A percentile compares a stretch with the other conserved stretches of the same genome.
phyloP scores from a whole-genome alignment of 1,140 invertebrate species.

The Sitobion miscanthi region DNA sequence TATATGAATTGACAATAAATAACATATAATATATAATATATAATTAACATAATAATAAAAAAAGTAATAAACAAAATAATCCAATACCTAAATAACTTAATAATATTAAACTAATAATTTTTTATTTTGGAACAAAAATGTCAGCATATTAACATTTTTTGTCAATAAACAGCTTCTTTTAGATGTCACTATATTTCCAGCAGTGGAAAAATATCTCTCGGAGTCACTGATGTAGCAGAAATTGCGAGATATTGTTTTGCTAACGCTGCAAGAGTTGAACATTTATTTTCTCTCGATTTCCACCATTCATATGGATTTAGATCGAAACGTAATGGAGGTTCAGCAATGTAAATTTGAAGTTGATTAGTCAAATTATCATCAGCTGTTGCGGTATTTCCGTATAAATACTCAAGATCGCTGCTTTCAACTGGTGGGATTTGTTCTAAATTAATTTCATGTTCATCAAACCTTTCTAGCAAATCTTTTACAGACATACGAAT shows the following conservation, averaged over 20 bases:
- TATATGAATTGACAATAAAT: too few relatives aligned
- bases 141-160: slow-evolving; percentile 57
- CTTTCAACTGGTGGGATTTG: slow-evolving; percentile 10
- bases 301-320: neutral
- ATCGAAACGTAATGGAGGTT: neutral
- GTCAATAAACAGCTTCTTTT: slow-evolving; percentile 47
- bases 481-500: neutral
- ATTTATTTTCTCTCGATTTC: neutral
- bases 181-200: slow-evolving; percentile 58
- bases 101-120: neutral
- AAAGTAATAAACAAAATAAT: too few relatives aligned
- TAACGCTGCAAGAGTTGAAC: neutral
- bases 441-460: neutral
- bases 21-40: too few relatives aligned
- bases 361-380: neutral
- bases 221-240: slow-evolving; percentile 57
- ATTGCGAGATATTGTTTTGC: neutral
- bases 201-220: slow-evolving; percentile 60
- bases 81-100: too few relatives aligned
- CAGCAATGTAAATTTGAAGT: slow-evolving; percentile 10
- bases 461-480: neutral
- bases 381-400: neutral
- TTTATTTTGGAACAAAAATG: slow-evolving; percentile 56
- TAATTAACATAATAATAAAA: too few relatives aligned
- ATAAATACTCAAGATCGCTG: neutral